These are phyloP conservation scores for Acronicta alni DNA, from an alignment of 2,888 invertebrate genomes.

Conservation along the genomic window DNA sequence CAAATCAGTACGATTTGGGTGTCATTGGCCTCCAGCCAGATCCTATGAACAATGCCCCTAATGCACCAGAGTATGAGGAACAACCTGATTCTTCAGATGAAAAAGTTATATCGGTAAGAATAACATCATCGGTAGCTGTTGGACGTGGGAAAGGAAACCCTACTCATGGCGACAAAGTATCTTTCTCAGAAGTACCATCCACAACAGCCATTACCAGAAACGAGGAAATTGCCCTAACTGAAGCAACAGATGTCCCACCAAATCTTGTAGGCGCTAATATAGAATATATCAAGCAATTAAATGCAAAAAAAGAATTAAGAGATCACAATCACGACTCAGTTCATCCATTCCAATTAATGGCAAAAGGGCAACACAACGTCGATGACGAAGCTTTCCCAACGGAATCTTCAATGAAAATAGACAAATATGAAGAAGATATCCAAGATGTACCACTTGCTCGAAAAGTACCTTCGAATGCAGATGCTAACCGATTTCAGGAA, in stretches of 20 bases:
- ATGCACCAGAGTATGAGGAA: constrained; percentile 65
- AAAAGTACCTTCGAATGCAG: constrained; percentile 48
- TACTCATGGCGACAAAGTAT: constrained; percentile 31
- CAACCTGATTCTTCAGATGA: constrained; percentile 69
- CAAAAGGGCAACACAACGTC: constrained; percentile 80
- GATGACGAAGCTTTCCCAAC: constrained; percentile 29
- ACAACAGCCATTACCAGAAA: constrained; percentile 53
- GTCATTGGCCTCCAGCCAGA: constrained; percentile 54
- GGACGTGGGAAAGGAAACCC: constrained; percentile 81
- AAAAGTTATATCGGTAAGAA: constrained; percentile 88
- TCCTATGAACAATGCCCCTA: constrained; percentile 59
- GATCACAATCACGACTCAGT: constrained; percentile 67
- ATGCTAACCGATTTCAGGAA: constrained; percentile 39
- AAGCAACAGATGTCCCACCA: constrained; percentile 74
- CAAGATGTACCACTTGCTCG: constrained; percentile 49
- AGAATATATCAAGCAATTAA: constrained; percentile 84
- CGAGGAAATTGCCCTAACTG: constrained; percentile 62
- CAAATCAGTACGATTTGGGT: constrained; percentile 57
- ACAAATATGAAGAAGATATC: constrained; percentile 45
- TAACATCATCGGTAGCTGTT: constrained; percentile 90
- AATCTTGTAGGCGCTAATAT: constrained; percentile 84
- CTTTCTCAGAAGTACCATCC: constrained; percentile 31
- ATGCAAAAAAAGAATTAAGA: constrained; percentile 79
- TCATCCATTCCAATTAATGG: constrained; percentile 85
- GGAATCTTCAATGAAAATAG: constrained; percentile 20